Conservation (phyloP, 1,140 invertebrate species). For the Drosophila pachea region DNA sequence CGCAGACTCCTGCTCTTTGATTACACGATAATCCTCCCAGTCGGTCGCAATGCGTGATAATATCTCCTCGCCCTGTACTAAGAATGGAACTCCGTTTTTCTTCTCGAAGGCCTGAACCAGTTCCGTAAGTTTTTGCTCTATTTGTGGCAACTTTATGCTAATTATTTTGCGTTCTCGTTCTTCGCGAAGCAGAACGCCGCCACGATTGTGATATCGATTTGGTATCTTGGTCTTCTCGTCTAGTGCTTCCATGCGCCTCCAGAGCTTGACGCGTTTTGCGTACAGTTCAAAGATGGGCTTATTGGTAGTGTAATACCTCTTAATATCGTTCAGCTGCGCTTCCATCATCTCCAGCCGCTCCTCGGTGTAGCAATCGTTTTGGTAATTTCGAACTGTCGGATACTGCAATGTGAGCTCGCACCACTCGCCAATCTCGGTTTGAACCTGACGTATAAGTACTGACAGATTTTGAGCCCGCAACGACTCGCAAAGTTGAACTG, state of each 20-base stretch:
- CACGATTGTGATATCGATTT: constrained; percentile 27
- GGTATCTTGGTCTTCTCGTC: constrained; percentile 7
- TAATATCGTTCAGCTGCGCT: constrained; percentile 8
- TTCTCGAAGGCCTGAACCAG: constrained; percentile 9
- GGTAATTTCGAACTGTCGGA: not conserved
- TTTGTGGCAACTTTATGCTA: constrained; percentile 4
- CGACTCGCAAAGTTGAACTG: constrained; percentile 20
- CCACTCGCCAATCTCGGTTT: constrained; percentile 17
- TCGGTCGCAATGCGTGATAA: not conserved
- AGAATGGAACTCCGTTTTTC: not conserved
- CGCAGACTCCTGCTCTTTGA: not conserved
- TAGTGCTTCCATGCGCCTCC: constrained; percentile 3
- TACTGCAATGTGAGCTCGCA: constrained; percentile 17
- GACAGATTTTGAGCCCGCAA: constrained; percentile 9
- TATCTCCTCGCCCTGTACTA: constrained; percentile 16
- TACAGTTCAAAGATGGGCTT: constrained; percentile 15
- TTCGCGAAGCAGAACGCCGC: constrained; percentile 17
- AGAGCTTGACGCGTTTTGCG: constrained; percentile 14
- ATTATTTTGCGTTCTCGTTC: constrained; percentile 31
- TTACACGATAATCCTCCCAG: constrained; percentile 19
- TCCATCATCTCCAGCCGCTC: constrained; percentile 17
- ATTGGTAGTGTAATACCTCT: constrained; percentile 5
- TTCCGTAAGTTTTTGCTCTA: constrained; percentile 12
- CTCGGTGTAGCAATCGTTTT: constrained; percentile 10
- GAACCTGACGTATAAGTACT: constrained; percentile 13